Conservation (phyloP, 2,888 invertebrate genomes). For the Pyrgus malvae region DNA sequence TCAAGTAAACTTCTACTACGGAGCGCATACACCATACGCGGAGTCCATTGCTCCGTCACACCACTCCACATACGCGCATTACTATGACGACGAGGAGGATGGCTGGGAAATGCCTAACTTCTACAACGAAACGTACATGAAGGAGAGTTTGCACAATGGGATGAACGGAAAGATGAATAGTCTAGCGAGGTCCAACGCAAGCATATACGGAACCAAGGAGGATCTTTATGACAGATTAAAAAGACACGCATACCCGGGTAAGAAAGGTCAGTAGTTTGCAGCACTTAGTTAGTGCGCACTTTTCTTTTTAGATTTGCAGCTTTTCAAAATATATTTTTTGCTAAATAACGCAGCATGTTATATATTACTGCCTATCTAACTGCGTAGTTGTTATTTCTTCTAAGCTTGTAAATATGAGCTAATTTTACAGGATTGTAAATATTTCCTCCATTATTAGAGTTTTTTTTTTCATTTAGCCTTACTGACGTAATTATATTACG, state of each 20-base stretch:
- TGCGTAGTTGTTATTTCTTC: background rate
- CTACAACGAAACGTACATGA: constrained; percentile 98
- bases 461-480: too few relatives aligned
- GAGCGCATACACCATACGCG: constrained; percentile 96
- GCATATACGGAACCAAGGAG: constrained; percentile 97
- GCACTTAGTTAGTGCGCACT: constrained; percentile 71
- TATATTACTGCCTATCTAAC: background rate
- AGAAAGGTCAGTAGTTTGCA: constrained; percentile 90
- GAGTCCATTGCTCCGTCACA: constrained; percentile 97
- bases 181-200: constrained; percentile 95
- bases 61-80: constrained; percentile 97
- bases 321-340: constrained; percentile 30
- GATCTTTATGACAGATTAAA: constrained; percentile 97
- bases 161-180: constrained; percentile 95
- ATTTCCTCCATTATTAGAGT: too few relatives aligned
- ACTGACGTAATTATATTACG: too few relatives aligned
- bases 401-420: too few relatives aligned
- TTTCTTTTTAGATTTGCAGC: constrained; percentile 48
- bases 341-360: constrained; percentile 4
- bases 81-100: constrained; percentile 97
- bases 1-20: constrained; percentile 97
- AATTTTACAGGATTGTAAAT: background rate
- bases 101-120: constrained; percentile 99
- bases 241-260: constrained; percentile 95
- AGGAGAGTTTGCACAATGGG: constrained; percentile 93